These are phyloP conservation scores for Coptodon bakossiorum DNA, from an alignment of 2,113 vertebrate species.

Conservation along the genomic window DNA sequence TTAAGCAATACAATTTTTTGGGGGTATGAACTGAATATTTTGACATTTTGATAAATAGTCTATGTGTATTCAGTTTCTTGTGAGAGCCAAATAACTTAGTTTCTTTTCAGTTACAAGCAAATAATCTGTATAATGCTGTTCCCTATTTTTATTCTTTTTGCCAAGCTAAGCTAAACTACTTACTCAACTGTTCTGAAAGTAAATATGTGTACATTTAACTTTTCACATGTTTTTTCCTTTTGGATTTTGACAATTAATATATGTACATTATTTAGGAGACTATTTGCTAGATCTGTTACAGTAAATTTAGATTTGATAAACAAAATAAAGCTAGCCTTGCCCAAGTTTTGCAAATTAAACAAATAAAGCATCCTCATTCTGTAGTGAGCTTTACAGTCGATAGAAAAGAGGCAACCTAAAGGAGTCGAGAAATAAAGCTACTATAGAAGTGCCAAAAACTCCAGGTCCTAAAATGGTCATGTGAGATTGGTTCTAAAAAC, in stretches of 20 bases:
- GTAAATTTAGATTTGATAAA: neutral
- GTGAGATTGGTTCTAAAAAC: neutral
- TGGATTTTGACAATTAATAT: fast-evolving
- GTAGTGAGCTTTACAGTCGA: fast-evolving
- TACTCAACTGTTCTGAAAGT: neutral
- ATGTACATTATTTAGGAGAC: neutral
- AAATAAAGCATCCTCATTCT: neutral
- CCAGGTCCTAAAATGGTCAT: neutral
- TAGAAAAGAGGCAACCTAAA: neutral
- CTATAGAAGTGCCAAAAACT: neutral
- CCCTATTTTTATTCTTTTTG: neutral
- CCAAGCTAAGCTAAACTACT: neutral
- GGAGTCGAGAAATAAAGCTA: neutral
- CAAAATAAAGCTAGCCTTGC: neutral
- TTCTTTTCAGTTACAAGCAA: neutral
- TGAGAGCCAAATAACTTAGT: neutral
- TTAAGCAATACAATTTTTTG: neutral
- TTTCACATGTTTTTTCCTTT: neutral
- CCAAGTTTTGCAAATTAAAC: neutral
- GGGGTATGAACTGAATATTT: neutral
- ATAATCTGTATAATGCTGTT: neutral
- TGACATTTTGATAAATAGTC: neutral
- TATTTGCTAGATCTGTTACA: neutral
- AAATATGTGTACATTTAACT: neutral
- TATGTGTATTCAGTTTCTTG: neutral